phyloP scores from a whole-genome alignment of 2,797 vertebrate species.

The Monodelphis domestica region DNA sequence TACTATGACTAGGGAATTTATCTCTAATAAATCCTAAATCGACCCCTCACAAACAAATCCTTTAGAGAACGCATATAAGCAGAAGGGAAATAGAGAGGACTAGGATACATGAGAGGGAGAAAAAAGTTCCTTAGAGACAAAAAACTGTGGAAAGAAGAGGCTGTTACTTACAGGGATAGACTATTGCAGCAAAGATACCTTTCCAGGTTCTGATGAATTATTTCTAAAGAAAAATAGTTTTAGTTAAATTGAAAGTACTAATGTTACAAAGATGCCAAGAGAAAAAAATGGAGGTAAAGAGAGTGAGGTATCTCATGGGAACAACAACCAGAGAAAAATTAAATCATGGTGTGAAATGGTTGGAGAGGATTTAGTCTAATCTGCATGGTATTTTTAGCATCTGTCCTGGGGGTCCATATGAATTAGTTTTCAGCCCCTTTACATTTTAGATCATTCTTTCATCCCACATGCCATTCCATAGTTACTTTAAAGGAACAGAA shows the following conservation, averaged over 20 bases:
- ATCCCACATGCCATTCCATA: neutral
- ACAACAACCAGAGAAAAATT: neutral
- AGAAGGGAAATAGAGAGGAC: neutral
- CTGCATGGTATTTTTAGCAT: neutral
- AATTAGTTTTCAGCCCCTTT: neutral
- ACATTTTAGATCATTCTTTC: neutral
- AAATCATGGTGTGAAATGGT: neutral
- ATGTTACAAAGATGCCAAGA: neutral
- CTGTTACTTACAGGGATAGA: neutral
- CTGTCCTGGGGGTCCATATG: neutral
- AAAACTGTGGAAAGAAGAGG: neutral
- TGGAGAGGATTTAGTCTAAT: neutral
- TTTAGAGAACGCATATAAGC: neutral
- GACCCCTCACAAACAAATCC: neutral
- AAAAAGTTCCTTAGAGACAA: neutral
- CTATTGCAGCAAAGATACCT: neutral
- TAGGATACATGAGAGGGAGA: neutral
- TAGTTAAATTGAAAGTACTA: neutral
- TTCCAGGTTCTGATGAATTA: neutral
- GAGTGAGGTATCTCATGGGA: neutral
- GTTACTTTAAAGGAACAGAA: neutral
- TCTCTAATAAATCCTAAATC: neutral
- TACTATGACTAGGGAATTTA: neutral
- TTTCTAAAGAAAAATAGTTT: neutral
- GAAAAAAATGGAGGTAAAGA: neutral